Conservation (phyloP, 2,888 invertebrate genomes). For the Agrypnus murinus region DNA sequence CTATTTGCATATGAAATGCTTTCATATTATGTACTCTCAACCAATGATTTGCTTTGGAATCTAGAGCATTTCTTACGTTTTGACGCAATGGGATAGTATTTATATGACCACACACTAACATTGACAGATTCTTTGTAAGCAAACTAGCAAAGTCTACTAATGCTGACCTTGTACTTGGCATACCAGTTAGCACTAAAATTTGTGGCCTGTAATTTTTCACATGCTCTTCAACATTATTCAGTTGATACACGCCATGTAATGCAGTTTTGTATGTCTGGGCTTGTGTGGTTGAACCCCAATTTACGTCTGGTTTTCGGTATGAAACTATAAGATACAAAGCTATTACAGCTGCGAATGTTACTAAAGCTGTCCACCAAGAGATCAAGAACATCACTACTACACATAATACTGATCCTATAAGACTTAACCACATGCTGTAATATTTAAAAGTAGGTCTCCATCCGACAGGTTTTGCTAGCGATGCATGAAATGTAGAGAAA, state of each 20-base stretch:
- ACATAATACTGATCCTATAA: slow-evolving; percentile 87
- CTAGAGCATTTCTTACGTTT: slow-evolving; percentile 80
- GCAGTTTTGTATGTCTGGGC: slow-evolving; percentile 97
- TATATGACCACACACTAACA: slow-evolving; percentile 95
- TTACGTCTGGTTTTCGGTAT: slow-evolving; percentile 97
- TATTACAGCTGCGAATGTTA: slow-evolving; percentile 88
- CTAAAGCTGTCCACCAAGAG: slow-evolving; percentile 93
- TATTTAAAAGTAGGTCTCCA: slow-evolving; percentile 95
- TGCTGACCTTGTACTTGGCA: slow-evolving; percentile 90
- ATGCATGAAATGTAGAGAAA: slow-evolving; percentile 96
- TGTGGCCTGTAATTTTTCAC: slow-evolving; percentile 95
- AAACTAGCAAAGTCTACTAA: slow-evolving; percentile 94
- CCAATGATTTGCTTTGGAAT: slow-evolving; percentile 86
- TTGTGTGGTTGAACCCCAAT: slow-evolving; percentile 99
- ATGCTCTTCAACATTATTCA: slow-evolving; percentile 94
- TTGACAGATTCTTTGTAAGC: slow-evolving; percentile 92
- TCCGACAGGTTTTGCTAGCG: slow-evolving; percentile 89
- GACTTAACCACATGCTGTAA: slow-evolving; percentile 97
- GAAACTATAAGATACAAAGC: slow-evolving; percentile 93
- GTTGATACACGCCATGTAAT: slow-evolving; percentile 88
- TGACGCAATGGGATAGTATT: slow-evolving; percentile 81
- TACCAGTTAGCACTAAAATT: slow-evolving; percentile 90
- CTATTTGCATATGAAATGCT: slow-evolving; percentile 92
- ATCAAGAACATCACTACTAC: slow-evolving; percentile 97
- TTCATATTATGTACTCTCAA: slow-evolving; percentile 89